Conservation (phyloP, 2,888 invertebrate species). For the Cerastis rubricosa region DNA sequence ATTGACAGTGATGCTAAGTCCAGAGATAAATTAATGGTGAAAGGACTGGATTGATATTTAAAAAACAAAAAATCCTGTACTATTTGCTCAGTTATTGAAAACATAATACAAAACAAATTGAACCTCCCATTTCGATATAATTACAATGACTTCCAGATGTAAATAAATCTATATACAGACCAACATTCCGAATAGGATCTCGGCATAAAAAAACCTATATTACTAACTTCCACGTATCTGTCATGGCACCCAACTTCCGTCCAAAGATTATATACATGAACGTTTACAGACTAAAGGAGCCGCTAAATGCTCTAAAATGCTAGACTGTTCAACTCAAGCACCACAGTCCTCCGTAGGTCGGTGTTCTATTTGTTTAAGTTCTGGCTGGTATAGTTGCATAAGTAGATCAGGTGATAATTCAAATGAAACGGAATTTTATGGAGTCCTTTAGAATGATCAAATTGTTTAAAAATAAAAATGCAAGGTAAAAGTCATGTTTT, state of each 20-base stretch:
- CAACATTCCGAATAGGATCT: slow-evolving; percentile 49
- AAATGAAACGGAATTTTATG: slow-evolving; percentile 18
- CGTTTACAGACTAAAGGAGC: slow-evolving; percentile 70
- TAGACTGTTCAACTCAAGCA: slow-evolving; percentile 82
- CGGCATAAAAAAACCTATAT: slow-evolving; percentile 47
- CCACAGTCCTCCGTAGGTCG: slow-evolving; percentile 71
- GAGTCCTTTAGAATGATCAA: background rate
- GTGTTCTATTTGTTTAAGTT: slow-evolving; percentile 14
- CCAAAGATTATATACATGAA: slow-evolving; percentile 70
- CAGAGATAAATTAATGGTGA: background rate
- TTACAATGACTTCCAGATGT: slow-evolving; percentile 53
- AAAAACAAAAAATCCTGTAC: slow-evolving; percentile 21
- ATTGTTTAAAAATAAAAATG: slow-evolving; percentile 10
- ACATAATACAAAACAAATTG: slow-evolving; percentile 26
- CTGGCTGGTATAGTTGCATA: slow-evolving; percentile 29
- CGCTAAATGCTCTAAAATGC: slow-evolving; percentile 90
- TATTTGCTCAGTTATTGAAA: slow-evolving; percentile 28
- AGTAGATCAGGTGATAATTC: background rate
- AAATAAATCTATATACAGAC: slow-evolving; percentile 62
- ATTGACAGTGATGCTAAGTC: background rate
- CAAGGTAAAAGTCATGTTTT: background rate
- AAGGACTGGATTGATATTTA: background rate
- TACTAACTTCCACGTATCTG: slow-evolving; percentile 61
- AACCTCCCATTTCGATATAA: slow-evolving; percentile 47
- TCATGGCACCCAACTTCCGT: slow-evolving; percentile 80